These are phyloP conservation scores for Hypomecis punctinalis DNA, from an alignment of 2,888 invertebrate genomes.

Conservation along the genomic window DNA sequence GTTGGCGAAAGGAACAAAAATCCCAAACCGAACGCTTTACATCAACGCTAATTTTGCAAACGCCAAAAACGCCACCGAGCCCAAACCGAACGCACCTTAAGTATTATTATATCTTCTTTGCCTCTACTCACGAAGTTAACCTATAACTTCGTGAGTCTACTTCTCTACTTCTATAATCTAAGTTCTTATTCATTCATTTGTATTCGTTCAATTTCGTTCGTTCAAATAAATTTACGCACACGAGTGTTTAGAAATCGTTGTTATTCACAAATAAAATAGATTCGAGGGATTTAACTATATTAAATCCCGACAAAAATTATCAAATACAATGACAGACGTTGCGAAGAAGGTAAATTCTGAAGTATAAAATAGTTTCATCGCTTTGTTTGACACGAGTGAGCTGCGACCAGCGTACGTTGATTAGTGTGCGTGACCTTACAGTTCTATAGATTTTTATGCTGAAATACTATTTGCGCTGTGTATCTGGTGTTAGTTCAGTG, in stretches of 20 bases:
- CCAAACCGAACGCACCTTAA: too few relatives aligned
- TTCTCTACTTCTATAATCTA: too few relatives aligned
- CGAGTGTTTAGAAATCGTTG: constrained; percentile 50
- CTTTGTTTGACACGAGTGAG: constrained; percentile 63
- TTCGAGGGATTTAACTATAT: constrained; percentile 45
- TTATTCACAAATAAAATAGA: constrained; percentile 45
- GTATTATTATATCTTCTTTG: too few relatives aligned
- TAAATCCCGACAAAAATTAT: constrained; percentile 44
- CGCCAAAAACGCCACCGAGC: too few relatives aligned
- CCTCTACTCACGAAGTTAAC: too few relatives aligned
- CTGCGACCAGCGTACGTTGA: constrained; percentile 55
- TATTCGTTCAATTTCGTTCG: background rate
- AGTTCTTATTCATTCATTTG: background rate
- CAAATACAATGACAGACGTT: constrained; percentile 75
- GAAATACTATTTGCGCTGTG: constrained; percentile 36
- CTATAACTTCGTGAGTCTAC: too few relatives aligned
- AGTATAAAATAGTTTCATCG: constrained; percentile 42
- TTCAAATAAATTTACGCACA: constrained; percentile 55
- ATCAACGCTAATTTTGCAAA: too few relatives aligned
- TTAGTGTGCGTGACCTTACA: constrained; percentile 67
- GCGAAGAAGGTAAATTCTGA: constrained; percentile 74
- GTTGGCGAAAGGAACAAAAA: too few relatives aligned
- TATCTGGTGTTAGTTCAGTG: constrained; percentile 31
- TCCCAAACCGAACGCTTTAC: too few relatives aligned
- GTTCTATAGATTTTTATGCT: constrained; percentile 43